Percentiles rank a stretch among this genome's conserved stretches.
Evolutionary conservation across 2,888 invertebrate species (phyloP).

Genomic region (Apocheima hispidaria): DNA sequence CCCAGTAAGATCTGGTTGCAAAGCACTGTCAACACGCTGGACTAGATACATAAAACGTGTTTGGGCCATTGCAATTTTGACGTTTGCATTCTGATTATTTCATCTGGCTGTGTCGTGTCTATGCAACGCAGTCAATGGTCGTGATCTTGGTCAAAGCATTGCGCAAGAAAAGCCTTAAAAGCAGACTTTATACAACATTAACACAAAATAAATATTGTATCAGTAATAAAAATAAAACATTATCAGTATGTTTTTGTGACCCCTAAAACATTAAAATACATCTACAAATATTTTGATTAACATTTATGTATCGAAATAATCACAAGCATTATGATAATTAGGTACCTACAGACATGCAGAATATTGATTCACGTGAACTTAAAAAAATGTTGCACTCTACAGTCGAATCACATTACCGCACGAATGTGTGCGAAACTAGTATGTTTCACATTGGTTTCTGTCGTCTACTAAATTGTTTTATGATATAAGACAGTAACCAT

Average conservation of each 20-base stretch:
- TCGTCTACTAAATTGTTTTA: too few species aligned
- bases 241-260: conserved; percentile 47
- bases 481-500: too few species aligned
- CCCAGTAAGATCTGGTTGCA: too few species aligned
- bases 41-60: neutral
- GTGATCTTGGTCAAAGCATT: neutral
- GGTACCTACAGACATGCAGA: conserved; percentile 28
- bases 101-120: too few species aligned
- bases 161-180: neutral
- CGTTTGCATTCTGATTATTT: neutral
- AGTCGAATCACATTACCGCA: conserved; percentile 12
- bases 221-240: conserved; percentile 33
- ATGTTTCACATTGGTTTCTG: neutral
- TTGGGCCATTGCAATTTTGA: neutral
- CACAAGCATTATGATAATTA: conserved; percentile 36
- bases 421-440: conserved; percentile 11
- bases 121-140: neutral
- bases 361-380: conserved; percentile 34
- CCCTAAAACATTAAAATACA: conserved; percentile 47
- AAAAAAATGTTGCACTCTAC: conserved; percentile 23
- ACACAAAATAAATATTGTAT: conserved; percentile 34
- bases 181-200: conserved; percentile 17
- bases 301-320: conserved; percentile 40
- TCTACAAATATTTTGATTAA: conserved; percentile 41
- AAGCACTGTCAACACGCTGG: neutral